Percentiles rank a stretch among this genome's conserved stretches.
Evolutionary conservation across 1,140 invertebrate genomes (phyloP).

Genomic region (Tetramorium simillimum): DNA sequence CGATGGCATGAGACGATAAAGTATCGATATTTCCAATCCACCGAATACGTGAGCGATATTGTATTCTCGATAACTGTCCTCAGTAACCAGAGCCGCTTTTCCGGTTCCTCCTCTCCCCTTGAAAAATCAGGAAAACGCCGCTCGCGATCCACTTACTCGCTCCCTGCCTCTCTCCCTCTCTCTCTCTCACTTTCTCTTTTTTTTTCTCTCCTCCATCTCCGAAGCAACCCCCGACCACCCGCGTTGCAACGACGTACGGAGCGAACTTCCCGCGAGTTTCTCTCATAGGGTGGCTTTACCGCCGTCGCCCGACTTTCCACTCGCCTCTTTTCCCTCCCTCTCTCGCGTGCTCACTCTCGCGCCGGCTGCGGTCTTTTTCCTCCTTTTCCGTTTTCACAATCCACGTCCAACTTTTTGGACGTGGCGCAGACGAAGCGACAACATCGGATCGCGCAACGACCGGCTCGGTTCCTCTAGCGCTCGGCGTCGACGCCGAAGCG

Average conservation of each 20-base stretch:
- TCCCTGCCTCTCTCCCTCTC: not conserved
- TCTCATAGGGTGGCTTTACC: constrained; percentile 26
- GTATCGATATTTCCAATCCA: constrained; percentile 44
- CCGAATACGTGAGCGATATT: constrained; percentile 31
- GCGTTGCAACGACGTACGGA: constrained; percentile 33
- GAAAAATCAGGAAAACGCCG: constrained; percentile 37
- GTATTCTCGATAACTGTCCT: constrained; percentile 27
- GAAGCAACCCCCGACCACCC: not conserved
- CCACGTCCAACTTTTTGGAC: constrained; percentile 61
- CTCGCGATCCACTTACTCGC: not conserved
- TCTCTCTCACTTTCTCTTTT: not conserved
- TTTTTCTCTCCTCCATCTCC: not conserved
- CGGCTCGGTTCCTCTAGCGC: constrained; percentile 48
- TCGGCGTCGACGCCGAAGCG: constrained; percentile 64
- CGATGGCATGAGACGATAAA: not conserved
- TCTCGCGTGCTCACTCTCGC: not conserved
- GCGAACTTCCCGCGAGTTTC: constrained; percentile 49
- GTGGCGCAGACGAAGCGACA: constrained; percentile 54
- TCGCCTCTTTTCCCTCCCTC: not conserved
- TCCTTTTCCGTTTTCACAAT: constrained; percentile 38
- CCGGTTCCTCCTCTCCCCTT: not conserved
- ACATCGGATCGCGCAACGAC: constrained; percentile 56
- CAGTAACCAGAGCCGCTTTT: constrained; percentile 1
- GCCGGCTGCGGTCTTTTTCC: not conserved
- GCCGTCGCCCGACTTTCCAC: constrained; percentile 11